Conservation (phyloP, 2,113 vertebrate genomes). For the Anseranas semipalmata region DNA sequence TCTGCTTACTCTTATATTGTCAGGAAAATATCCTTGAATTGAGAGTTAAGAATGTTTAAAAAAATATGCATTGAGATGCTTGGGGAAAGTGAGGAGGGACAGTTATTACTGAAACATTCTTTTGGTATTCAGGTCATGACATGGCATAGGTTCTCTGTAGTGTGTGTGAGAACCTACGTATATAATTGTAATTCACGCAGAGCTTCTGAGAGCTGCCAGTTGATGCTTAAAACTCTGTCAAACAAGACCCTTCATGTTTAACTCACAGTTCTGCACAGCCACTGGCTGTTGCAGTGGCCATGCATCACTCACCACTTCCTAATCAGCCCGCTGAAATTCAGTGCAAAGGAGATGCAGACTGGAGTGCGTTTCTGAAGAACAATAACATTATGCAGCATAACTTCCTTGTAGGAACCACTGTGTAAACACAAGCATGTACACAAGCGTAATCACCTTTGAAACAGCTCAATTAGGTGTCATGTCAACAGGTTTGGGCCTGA, state of each 20-base stretch:
- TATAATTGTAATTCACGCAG: not conserved
- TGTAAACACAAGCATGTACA: not conserved
- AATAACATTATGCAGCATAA: not conserved
- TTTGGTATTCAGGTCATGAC: not conserved
- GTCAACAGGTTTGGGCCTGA: not conserved
- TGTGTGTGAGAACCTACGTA: not conserved
- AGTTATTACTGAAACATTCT: not conserved
- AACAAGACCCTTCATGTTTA: not conserved
- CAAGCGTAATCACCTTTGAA: not conserved
- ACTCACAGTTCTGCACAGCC: not conserved
- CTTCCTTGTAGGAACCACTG: not conserved
- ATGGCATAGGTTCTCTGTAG: not conserved
- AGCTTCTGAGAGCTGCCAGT: not conserved
- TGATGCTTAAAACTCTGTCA: not conserved
- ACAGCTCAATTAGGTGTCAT: not conserved
- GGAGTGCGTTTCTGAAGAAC: not conserved
- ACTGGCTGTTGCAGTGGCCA: not conserved
- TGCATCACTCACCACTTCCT: not conserved
- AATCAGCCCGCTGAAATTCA: not conserved
- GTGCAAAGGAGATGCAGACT: not conserved
- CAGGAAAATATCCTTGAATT: not conserved
- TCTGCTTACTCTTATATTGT: not conserved
- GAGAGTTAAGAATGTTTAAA: not conserved
- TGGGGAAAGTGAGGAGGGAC: not conserved
- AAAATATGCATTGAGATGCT: not conserved